These are phyloP conservation scores for Pristionchus pacificus DNA, from an alignment of 1,140 invertebrate species.

Conservation along the genomic window DNA sequence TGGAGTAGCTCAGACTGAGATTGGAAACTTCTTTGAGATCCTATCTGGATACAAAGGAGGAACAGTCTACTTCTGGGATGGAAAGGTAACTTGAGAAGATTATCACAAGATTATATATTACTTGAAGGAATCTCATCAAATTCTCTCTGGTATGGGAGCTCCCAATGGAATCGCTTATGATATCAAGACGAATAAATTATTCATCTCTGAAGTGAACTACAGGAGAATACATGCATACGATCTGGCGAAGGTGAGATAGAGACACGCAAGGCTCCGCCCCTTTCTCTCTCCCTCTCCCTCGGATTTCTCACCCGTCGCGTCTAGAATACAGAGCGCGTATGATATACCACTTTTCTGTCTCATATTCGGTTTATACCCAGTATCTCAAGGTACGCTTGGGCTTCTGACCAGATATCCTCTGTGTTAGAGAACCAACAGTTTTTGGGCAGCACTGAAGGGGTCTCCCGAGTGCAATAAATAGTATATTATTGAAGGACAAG, in stretches of 20 bases:
- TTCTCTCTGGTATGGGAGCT: not conserved
- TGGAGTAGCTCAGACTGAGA: slow-evolving; percentile 1
- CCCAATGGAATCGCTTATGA: slow-evolving; percentile 14
- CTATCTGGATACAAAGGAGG: slow-evolving; percentile 9
- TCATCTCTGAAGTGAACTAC: not conserved
- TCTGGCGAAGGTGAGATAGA: not conserved
- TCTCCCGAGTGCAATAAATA: too few species aligned
- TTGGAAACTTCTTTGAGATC: slow-evolving; percentile 1
- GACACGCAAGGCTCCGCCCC: not conserved
- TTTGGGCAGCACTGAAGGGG: too few species aligned
- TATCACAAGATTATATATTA: not conserved
- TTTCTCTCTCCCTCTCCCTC: not conserved
- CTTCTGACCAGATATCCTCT: too few species aligned
- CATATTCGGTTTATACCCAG: too few species aligned
- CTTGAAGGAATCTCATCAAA: not conserved
- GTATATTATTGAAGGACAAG: not conserved
- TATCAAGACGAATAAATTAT: not conserved
- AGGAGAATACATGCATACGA: not conserved
- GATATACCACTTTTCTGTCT: too few species aligned
- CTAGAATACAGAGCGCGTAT: too few species aligned
- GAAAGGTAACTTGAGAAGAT: not conserved
- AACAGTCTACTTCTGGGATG: slow-evolving; percentile 11
- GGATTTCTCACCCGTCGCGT: too few species aligned
- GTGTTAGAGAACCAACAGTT: too few species aligned
- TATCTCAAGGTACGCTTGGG: too few species aligned